Percentiles rank a stretch among this genome's conserved stretches.
Conservation (phyloP, 2,888 invertebrate species). For the Actias luna region DNA sequence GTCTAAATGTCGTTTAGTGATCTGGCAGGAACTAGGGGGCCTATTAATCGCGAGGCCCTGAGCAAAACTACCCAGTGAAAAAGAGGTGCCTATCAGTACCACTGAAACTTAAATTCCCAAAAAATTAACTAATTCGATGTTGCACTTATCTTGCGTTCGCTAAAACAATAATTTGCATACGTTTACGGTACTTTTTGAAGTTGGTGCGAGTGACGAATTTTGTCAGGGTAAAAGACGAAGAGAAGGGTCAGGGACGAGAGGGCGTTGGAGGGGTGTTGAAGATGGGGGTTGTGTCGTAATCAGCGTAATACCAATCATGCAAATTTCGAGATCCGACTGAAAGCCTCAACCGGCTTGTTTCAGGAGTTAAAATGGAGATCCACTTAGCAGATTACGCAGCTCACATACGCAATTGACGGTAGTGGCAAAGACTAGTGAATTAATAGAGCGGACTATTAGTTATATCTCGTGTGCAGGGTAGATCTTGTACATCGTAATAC, state of each 20-base stretch:
- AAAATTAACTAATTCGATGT: neutral
- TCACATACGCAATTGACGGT: conserved; percentile 78
- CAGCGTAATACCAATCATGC: conserved; percentile 81
- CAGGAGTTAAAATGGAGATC: conserved; percentile 82
- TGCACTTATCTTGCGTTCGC: conserved; percentile 21
- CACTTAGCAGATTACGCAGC: conserved; percentile 78
- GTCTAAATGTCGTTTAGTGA: no score
- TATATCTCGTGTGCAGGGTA: neutral
- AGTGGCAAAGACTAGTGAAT: conserved; percentile 44
- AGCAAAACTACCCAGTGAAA: no score
- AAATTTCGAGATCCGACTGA: conserved; percentile 80
- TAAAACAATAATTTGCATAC: conserved; percentile 73
- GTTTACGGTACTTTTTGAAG: conserved; percentile 63
- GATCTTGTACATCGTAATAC: neutral
- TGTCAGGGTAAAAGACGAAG: conserved; percentile 29
- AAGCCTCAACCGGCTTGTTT: conserved; percentile 80
- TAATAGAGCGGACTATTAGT: neutral
- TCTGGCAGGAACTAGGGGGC: no score
- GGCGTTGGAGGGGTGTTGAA: conserved; percentile 33
- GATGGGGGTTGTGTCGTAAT: conserved; percentile 53
- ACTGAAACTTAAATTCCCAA: no score
- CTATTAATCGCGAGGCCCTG: no score
- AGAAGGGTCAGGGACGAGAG: conserved; percentile 14
- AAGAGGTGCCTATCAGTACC: no score
- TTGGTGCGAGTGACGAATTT: conserved; percentile 40